phyloP scores from a whole-genome alignment of 2,797 vertebrate genomes.

The Manis crassicaudata region DNA sequence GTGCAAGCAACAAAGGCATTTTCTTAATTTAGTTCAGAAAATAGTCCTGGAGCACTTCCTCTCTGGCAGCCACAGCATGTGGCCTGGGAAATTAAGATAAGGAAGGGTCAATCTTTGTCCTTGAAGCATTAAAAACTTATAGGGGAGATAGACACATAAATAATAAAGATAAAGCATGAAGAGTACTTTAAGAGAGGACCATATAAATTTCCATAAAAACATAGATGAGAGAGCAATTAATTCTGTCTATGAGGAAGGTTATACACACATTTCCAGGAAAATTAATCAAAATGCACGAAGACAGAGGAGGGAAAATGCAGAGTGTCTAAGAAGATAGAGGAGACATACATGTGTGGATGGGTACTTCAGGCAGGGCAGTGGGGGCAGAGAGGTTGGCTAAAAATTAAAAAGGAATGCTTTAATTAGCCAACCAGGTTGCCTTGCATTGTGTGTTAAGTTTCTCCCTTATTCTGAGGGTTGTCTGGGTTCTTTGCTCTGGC shows the following conservation, averaged over 20 bases:
- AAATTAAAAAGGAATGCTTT: neutral
- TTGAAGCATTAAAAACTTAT: slow-evolving; percentile 55
- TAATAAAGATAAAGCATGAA: neutral
- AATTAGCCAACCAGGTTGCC: neutral
- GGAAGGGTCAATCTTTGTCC: neutral
- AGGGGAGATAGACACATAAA: neutral
- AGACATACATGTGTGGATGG: too few species aligned
- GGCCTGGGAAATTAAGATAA: neutral
- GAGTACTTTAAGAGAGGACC: neutral
- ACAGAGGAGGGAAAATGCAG: neutral
- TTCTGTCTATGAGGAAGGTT: slow-evolving; percentile 19
- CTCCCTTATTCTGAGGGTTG: neutral
- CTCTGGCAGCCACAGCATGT: neutral
- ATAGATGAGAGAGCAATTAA: slow-evolving; percentile 45
- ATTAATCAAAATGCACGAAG: slow-evolving; percentile 19
- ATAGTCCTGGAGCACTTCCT: neutral
- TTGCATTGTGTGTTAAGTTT: neutral
- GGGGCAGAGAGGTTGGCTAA: neutral
- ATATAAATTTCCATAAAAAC: slow-evolving; percentile 11
- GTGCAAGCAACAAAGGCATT: neutral
- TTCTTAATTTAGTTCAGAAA: slow-evolving; percentile 28
- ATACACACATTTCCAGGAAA: slow-evolving; percentile 17
- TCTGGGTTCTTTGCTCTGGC: too few species aligned
- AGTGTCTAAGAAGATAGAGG: neutral
- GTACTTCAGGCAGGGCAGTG: neutral